These are phyloP conservation scores for Pelodytes ibericus DNA, from an alignment of 2,797 vertebrate genomes.

Conservation along the genomic window DNA sequence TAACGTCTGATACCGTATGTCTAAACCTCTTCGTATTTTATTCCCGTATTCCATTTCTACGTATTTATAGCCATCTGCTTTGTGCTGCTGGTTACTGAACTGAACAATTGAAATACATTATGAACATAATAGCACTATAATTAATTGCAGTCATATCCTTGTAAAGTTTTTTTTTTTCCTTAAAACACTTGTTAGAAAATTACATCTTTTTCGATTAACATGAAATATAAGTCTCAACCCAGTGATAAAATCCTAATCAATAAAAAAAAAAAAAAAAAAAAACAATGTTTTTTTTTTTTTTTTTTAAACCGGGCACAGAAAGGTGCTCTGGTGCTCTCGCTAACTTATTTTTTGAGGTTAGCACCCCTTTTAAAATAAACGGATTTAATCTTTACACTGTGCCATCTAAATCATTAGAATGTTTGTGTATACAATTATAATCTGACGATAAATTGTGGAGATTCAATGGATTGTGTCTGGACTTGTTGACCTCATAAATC, in stretches of 20 bases:
- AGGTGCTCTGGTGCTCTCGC: constrained; percentile 91
- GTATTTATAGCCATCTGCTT: neutral
- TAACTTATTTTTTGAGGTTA: constrained; percentile 92
- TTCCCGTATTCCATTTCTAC: neutral
- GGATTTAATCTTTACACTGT: constrained; percentile 99
- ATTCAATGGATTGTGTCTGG: constrained; percentile 95
- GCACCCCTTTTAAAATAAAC: constrained; percentile 99
- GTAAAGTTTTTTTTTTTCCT: no score
- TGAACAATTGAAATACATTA: constrained; percentile 79
- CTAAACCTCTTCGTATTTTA: neutral
- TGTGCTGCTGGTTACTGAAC: constrained; percentile 59
- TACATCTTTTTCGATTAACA: constrained; percentile 96
- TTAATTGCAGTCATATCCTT: constrained; percentile 93
- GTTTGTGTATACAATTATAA: constrained; percentile 99
- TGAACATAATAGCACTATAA: constrained; percentile 97
- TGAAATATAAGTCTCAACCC: constrained; percentile 98
- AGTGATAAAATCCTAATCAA: constrained; percentile 98
- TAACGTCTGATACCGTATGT: no score
- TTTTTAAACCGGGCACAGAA: constrained; percentile 94
- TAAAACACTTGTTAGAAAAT: constrained; percentile 94
- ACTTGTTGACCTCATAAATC: constrained; percentile 94
- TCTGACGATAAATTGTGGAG: constrained; percentile 98
- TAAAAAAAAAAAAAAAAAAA: constrained; percentile 98
- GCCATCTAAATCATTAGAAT: constrained; percentile 99
- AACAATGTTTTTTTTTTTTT: constrained; percentile 99